Conservation (phyloP, 1,140 invertebrate genomes). For the Oedothorax gibbosus region DNA sequence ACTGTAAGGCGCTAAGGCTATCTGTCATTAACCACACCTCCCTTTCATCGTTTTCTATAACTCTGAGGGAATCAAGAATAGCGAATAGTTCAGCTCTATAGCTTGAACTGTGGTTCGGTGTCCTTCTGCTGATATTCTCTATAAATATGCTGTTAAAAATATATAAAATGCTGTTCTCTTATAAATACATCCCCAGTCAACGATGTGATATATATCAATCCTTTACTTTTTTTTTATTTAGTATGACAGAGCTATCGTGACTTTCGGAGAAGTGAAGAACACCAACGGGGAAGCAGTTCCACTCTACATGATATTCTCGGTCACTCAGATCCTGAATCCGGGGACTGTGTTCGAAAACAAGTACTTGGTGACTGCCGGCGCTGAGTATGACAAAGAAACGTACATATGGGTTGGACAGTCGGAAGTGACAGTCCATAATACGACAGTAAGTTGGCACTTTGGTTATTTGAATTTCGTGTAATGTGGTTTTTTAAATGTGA, state of each 20-base stretch:
- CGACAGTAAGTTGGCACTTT: constrained; percentile 19
- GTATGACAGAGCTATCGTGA: constrained; percentile 69
- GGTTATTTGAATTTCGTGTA: not conserved
- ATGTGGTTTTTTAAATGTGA: not conserved
- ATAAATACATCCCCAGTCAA: no score
- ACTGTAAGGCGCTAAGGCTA: no score
- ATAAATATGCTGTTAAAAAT: no score
- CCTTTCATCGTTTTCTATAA: no score
- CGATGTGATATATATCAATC: not conserved
- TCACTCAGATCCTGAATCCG: constrained; percentile 67
- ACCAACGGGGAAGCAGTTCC: constrained; percentile 51
- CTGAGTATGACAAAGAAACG: constrained; percentile 69
- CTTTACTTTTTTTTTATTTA: constrained; percentile 62
- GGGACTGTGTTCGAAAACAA: constrained; percentile 58
- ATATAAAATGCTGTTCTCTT: no score
- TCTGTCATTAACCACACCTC: no score
- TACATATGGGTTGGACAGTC: constrained; percentile 71
- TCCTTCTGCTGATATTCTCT: no score
- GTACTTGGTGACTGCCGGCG: constrained; percentile 70
- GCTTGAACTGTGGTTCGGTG: no score
- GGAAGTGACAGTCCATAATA: constrained; percentile 60
- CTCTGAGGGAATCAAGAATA: no score
- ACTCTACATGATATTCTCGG: constrained; percentile 67
- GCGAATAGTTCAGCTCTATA: no score
- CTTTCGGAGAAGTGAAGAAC: constrained; percentile 69